Evolutionary conservation across 2,113 vertebrate species (phyloP).

Genomic region (Semnornis frantzii): DNA sequence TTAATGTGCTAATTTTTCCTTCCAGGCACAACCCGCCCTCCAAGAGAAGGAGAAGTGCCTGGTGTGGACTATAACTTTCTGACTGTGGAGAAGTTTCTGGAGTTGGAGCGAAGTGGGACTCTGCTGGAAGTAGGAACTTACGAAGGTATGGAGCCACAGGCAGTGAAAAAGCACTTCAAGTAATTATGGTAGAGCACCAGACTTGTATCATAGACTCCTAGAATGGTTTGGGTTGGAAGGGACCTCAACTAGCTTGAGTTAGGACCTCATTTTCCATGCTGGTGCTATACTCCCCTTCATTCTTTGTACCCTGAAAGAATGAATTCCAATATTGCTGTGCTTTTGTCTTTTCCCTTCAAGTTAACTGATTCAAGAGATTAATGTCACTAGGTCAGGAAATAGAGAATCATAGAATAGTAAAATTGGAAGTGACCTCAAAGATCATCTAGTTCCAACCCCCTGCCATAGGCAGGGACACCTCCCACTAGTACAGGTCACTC

Average conservation of each 20-base stretch:
- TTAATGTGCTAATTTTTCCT: neutral
- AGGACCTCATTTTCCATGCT: neutral
- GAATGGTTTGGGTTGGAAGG: too few relatives aligned
- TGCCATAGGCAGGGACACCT: too few relatives aligned
- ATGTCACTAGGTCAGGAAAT: neutral
- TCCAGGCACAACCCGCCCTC: conserved; percentile 94
- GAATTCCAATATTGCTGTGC: neutral
- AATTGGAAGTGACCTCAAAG: too few relatives aligned
- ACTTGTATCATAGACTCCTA: neutral
- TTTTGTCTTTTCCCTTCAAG: neutral
- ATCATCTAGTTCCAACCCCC: too few relatives aligned
- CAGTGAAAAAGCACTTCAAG: neutral
- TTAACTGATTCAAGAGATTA: neutral
- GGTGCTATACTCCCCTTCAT: neutral
- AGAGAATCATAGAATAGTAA: too few relatives aligned
- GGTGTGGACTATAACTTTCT: conserved; percentile 98
- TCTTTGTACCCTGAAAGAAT: neutral
- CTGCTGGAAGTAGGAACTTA: conserved; percentile 97
- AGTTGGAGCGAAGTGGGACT: conserved; percentile 92
- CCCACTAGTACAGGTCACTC: too few relatives aligned
- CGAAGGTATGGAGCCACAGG: conserved; percentile 80
- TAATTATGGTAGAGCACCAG: rapidly evolving
- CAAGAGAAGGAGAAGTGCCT: conserved; percentile 93
- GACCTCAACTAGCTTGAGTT: rapidly evolving
- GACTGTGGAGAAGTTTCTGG: conserved; percentile 91